A percentile compares a stretch with the other conserved stretches of the same genome.
phyloP scores from a whole-genome alignment of 1,140 invertebrate species.

The Drosophila arawakana region DNA sequence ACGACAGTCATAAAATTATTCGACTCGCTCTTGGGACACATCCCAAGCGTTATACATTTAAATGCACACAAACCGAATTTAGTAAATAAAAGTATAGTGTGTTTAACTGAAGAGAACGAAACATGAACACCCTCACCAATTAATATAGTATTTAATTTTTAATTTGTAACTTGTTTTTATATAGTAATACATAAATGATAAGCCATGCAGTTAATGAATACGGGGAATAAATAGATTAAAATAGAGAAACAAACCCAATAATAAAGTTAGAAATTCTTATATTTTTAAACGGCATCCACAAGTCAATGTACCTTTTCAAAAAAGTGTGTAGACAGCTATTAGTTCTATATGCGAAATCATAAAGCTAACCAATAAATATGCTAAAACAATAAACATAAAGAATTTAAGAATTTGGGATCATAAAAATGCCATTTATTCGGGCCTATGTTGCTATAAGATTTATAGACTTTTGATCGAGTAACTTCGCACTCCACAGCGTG shows the following conservation, averaged over 20 bases:
- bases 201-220: too few relatives aligned
- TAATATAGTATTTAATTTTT: too few relatives aligned
- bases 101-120: neutral
- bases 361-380: slow-evolving; percentile 19
- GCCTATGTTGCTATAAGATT: slow-evolving; percentile 46
- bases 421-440: slow-evolving; percentile 37
- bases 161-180: neutral
- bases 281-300: neutral
- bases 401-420: slow-evolving; percentile 2
- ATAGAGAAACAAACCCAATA: too few relatives aligned
- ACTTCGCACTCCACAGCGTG: slow-evolving; percentile 50
- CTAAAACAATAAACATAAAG: slow-evolving; percentile 13
- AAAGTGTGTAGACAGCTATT: slow-evolving; percentile 6
- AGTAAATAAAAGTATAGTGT: slow-evolving; percentile 29
- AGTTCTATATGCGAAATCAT: slow-evolving; percentile 31
- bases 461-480: slow-evolving; percentile 32
- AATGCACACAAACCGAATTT: slow-evolving; percentile 53
- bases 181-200: too few relatives aligned
- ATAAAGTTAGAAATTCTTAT: neutral
- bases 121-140: slow-evolving; percentile 21
- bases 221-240: too few relatives aligned
- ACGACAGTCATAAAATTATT: slow-evolving; percentile 73
- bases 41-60: slow-evolving; percentile 68
- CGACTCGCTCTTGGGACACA: slow-evolving; percentile 33
- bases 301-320: neutral